Evolutionary conservation across 2,797 vertebrate genomes (phyloP), one percentile per base, ranked within the genome.

Genomic region (Pterois miles): DNA sequence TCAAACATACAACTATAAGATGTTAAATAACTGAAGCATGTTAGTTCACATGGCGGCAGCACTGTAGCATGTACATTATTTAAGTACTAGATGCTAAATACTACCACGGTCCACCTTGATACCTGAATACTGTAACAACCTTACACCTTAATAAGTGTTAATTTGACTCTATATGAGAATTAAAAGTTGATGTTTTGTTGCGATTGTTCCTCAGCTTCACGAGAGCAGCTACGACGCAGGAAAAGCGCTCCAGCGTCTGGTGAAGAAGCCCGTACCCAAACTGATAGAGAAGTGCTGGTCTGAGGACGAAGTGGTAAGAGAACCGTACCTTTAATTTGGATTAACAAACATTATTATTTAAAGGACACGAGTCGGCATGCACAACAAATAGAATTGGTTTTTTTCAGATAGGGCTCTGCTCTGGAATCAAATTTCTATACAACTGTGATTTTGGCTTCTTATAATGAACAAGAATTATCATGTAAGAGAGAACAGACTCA

Each of bases 221-320:
- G 98, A 99, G 91, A 99, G 98, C 91, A 96, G 96, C 92, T 99
- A 99, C 0, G 98, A 99, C 25, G 98, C 98, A 59, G 98, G 98
- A 63, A 99, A 99, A 93, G 98, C 98, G 85, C 96, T 99, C 88
- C 98, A 99, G 94, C 97, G 98, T 71, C 92, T 99, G 92, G 98
- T 99, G 82, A 99, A 99, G 95, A 99, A 99, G 91, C 98, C 98
- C 1, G 97, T 99, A 48, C 98, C 98, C 87, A 99, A 98, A 86
- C 95, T 99, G 87, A 99, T 99, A 46, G 98, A 99, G 88, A 99
- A 99, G 93, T 99, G 98, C 94, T 99, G 98, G 98, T 99, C 98
- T 1, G 98, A 99, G 67, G 98, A 99, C 14, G 98, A 99, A 97
- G 98, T 99, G 97, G 98, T 99, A 94, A 95, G 96, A 87, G 43